Conservation (phyloP, 2,113 vertebrate genomes). For the Atractosteus spatula region DNA sequence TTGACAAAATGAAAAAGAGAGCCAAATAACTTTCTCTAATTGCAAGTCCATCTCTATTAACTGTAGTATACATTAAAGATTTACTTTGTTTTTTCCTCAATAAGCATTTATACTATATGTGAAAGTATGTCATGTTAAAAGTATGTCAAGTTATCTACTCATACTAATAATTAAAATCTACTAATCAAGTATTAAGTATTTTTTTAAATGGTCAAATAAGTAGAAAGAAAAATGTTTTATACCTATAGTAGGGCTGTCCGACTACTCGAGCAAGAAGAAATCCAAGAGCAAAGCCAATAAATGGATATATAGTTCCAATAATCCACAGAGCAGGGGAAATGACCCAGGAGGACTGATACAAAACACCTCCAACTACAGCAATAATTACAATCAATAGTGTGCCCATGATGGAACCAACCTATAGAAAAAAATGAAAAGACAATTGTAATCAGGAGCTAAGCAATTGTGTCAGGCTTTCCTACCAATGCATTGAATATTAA, state of each 20-base stretch:
- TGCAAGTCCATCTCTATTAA: too few relatives aligned
- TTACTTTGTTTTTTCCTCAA: too few relatives aligned
- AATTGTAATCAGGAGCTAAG: not conserved
- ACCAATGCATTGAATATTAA: too few relatives aligned
- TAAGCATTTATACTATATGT: too few relatives aligned
- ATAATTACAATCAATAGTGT: conserved; percentile 72
- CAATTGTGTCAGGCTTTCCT: too few relatives aligned
- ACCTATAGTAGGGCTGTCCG: conserved; percentile 88
- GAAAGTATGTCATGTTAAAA: too few relatives aligned
- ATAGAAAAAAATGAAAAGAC: conserved; percentile 17
- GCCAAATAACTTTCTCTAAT: too few relatives aligned
- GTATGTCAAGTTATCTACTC: too few relatives aligned
- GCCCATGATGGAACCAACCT: conserved; percentile 84
- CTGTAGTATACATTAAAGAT: too few relatives aligned
- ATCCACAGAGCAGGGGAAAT: conserved; percentile 86
- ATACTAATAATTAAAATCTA: too few relatives aligned
- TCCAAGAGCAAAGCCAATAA: conserved; percentile 78
- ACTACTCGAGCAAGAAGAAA: conserved; percentile 78
- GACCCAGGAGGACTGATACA: conserved; percentile 87
- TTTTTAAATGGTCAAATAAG: not conserved
- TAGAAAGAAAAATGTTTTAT: conserved; percentile 18
- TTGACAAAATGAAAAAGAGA: too few relatives aligned
- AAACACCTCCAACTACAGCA: conserved; percentile 83
- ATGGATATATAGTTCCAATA: conserved; percentile 84
- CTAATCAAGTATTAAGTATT: too few relatives aligned